phyloP scores from a whole-genome alignment of 2,888 invertebrate species.

The Sycophila texana region DNA sequence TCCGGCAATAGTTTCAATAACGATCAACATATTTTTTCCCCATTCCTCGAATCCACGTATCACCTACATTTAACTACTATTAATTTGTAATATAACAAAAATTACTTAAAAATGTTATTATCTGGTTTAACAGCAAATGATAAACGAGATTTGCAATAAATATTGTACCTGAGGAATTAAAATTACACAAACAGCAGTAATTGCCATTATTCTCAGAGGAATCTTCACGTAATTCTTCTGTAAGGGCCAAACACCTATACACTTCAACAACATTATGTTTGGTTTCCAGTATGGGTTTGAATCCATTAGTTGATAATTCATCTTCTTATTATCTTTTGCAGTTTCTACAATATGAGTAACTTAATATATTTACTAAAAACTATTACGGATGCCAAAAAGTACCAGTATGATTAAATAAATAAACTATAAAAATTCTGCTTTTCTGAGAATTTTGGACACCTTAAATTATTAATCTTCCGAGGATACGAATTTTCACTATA shows the following conservation, averaged over 20 bases:
- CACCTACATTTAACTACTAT: not conserved
- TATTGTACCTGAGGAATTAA: slow-evolving; percentile 22
- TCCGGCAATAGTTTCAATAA: slow-evolving; percentile 23
- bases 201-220: not conserved
- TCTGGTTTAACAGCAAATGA: too few relatives aligned
- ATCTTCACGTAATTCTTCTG: slow-evolving; percentile 21
- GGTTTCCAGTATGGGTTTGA: not conserved
- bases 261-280: slow-evolving; percentile 14
- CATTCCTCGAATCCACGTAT: slow-evolving; percentile 9
- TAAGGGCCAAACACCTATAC: slow-evolving; percentile 25
- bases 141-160: too few relatives aligned
- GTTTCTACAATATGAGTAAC: too few relatives aligned
- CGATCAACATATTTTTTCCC: slow-evolving; percentile 26
- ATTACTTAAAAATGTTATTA: too few relatives aligned
- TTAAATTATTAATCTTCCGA: too few relatives aligned
- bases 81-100: too few relatives aligned
- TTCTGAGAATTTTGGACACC: too few relatives aligned
- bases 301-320: slow-evolving; percentile 2
- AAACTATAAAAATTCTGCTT: too few relatives aligned
- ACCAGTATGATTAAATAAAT: too few relatives aligned
- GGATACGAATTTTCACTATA: too few relatives aligned
- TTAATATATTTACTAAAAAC: too few relatives aligned
- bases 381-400: too few relatives aligned
- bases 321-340: not conserved
- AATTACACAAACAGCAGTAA: not conserved